A percentile compares a stretch with the other conserved stretches of the same genome.
Evolutionary conservation across 2,888 invertebrate species (phyloP).

Genomic region (Ichneumon xanthorius): DNA sequence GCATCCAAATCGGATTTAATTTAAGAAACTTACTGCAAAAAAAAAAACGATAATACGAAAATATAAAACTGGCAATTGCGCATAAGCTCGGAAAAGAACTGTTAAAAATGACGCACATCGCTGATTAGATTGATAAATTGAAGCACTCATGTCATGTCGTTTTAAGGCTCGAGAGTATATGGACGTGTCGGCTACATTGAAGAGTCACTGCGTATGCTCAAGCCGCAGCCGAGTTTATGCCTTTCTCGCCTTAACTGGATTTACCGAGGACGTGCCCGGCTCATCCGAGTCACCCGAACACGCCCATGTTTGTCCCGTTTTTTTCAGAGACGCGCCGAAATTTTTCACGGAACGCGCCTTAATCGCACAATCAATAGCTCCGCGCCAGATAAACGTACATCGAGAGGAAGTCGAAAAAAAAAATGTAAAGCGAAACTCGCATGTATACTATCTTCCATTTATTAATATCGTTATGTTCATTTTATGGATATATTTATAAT

Average conservation of each 20-base stretch:
- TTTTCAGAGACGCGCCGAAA: conserved; percentile 83
- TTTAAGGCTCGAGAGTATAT: conserved; percentile 2
- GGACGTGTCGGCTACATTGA: conserved; percentile 39
- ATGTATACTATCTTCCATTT: conserved; percentile 79
- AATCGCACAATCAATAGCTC: conserved; percentile 11
- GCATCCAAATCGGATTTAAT: neutral
- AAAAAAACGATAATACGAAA: neutral
- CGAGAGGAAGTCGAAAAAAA: neutral
- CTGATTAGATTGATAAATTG: conserved; percentile 11
- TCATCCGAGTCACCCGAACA: conserved; percentile 73
- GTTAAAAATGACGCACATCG: neutral
- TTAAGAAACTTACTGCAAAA: neutral
- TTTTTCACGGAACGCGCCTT: conserved; percentile 80
- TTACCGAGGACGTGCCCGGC: conserved; percentile 77
- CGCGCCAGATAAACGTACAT: neutral
- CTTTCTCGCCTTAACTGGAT: conserved; percentile 77
- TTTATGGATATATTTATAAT: conserved; percentile 75
- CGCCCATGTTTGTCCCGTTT: conserved; percentile 84
- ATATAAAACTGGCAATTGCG: neutral
- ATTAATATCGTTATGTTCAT: conserved; percentile 80
- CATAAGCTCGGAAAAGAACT: neutral
- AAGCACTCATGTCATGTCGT: neutral
- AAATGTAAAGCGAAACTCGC: conserved; percentile 2
- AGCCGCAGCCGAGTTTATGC: conserved; percentile 69
- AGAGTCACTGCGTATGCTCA: conserved; percentile 59